phyloP scores from a whole-genome alignment of 2,888 invertebrate species.

The Phrixothrix hirtus region DNA sequence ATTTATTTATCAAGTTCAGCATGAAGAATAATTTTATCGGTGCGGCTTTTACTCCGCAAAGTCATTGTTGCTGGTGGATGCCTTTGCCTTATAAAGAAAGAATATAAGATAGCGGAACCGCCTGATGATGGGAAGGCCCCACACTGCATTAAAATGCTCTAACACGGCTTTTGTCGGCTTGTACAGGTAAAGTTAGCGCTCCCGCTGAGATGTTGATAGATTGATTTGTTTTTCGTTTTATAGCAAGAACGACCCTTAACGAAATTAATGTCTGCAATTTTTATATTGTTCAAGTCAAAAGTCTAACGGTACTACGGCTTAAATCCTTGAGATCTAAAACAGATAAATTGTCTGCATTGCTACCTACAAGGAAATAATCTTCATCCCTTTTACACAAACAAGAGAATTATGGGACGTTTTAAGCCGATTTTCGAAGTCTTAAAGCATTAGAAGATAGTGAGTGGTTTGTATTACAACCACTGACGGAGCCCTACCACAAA shows the following conservation, averaged over 20 bases:
- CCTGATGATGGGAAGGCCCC: not conserved
- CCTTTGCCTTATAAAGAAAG: too few species aligned
- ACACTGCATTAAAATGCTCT: conserved; percentile 45
- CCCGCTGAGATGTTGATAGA: conserved; percentile 54
- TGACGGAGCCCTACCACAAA: too few species aligned
- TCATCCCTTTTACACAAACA: not conserved
- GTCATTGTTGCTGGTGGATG: too few species aligned
- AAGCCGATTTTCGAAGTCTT: not conserved
- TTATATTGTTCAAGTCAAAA: not conserved
- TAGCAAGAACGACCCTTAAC: conserved; percentile 3
- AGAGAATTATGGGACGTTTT: not conserved
- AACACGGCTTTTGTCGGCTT: conserved; percentile 56
- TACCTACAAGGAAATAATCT: too few species aligned
- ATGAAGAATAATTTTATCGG: too few species aligned
- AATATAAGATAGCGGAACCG: not conserved
- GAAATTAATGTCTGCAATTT: too few species aligned
- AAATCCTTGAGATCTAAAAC: too few species aligned
- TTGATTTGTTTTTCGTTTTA: conserved; percentile 53
- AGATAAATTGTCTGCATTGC: too few species aligned
- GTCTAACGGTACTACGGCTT: not conserved
- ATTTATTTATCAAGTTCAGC: too few species aligned
- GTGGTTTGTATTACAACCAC: too few species aligned
- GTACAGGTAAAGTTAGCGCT: conserved; percentile 46
- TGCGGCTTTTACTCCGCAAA: too few species aligned
- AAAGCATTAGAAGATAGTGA: too few species aligned